Base-by-base conservation (phyloP, 2,888 invertebrate genomes). In the Eupeodes luniger region DNA sequence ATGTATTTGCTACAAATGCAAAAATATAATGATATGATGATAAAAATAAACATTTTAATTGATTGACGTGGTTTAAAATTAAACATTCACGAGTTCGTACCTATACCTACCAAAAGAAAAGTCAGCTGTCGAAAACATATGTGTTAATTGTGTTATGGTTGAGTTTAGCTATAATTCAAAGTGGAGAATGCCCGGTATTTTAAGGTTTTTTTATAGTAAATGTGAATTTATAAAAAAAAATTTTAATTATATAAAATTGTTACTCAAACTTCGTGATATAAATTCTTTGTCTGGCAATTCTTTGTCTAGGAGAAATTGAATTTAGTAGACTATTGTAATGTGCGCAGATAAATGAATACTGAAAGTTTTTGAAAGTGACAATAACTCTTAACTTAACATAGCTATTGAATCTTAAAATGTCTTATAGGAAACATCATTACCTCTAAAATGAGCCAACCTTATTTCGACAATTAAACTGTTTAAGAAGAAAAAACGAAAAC, bases 11-110 rank as follows among this genome's bases (percentile, higher is more conserved):
- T 19, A 47, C 83, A 79, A 67, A 72, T 83, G 74, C 51, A 12
- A 12, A 49, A 19, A 55, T 19, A 40, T 49, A 66, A 49, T 66
- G 49, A 12, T 64, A 40, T 12, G 4, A 34, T 5, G 4, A 19
- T 66, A 66, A 83, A 78, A 72, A 66, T 78, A 78, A 59, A 70
- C n/a, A 40, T 47, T n/a, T 59, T 57, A 66, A 57, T 47, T 62
- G 64, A 83, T 78, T 72, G 82, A 77, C 82, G 59, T 77, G 19
- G 44, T n/a, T 55, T 70, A 77, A 36, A 57, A 77, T 62, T 77
- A 64, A 57, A 70, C 19, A 10, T 36, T 40, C 27, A 27, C 27
- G 27, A 27, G 27, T 27, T 27, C 27, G 27, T 40, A 40, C 4
- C 40, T 40, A 27, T 40, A 27, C 27, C 27, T 27, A 27, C 27